phyloP scores from a whole-genome alignment of 2,113 vertebrate genomes.

The Dendrocopos noguchii region DNA sequence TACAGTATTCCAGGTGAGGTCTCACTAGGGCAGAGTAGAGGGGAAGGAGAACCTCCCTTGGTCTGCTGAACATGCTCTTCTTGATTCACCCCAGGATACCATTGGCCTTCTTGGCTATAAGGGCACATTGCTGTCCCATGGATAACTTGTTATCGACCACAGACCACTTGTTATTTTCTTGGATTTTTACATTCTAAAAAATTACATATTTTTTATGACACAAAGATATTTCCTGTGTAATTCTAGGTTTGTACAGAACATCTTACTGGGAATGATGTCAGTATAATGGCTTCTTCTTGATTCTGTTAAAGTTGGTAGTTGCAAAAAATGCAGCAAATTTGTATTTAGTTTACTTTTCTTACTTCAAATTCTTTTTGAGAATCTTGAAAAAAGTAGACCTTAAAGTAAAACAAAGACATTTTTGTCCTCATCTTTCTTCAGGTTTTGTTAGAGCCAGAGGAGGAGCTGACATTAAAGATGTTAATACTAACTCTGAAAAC shows the following conservation, averaged over 20 bases:
- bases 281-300: not conserved
- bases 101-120: no score
- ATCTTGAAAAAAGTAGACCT: not conserved
- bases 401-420: not conserved
- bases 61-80: no score
- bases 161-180: not conserved
- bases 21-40: no score
- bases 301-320: not conserved
- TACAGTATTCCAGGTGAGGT: no score
- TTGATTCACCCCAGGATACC: no score
- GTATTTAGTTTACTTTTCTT: not conserved
- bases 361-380: not conserved
- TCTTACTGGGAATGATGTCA: not conserved
- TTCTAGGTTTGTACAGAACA: not conserved
- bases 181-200: not conserved
- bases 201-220: not conserved
- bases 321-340: not conserved
- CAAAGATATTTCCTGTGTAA: not conserved
- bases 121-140: no score
- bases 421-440: constrained; percentile 51
- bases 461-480: constrained; percentile 88
- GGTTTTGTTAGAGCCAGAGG: constrained; percentile 93
- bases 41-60: no score
- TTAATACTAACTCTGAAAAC: constrained; percentile 95
- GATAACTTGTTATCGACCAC: no score